Conservation (phyloP, 2,888 invertebrate species). For the Rhagophthalmus giganteus region DNA sequence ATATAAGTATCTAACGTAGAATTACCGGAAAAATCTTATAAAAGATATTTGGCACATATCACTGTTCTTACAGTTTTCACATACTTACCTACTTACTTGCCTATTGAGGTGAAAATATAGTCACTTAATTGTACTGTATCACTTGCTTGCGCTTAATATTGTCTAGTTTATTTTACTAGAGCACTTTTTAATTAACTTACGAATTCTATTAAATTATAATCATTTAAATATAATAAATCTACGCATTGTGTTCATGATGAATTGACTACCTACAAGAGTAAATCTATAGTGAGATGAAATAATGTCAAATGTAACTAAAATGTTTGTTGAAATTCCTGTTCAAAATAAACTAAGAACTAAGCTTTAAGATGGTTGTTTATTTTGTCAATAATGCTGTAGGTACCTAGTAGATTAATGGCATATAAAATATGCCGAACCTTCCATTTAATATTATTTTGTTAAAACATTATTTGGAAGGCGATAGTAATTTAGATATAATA, state of each 20-base stretch:
- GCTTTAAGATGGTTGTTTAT: slow-evolving; percentile 28
- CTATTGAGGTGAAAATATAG: too few species aligned
- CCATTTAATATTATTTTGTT: slow-evolving; percentile 10
- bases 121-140: too few species aligned
- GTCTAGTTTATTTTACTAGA: too few species aligned
- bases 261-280: slow-evolving; percentile 9
- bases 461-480: slow-evolving; percentile 12
- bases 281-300: slow-evolving; percentile 23
- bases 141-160: too few species aligned
- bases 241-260: slow-evolving; percentile 22
- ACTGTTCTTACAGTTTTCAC: too few species aligned
- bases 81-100: too few species aligned
- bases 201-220: too few species aligned
- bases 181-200: too few species aligned
- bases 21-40: too few species aligned
- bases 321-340: slow-evolving; percentile 22
- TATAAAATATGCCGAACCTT: slow-evolving; percentile 17
- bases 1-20: too few species aligned
- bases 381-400: slow-evolving; percentile 26
- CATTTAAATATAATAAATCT: slow-evolving; percentile 5
- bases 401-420: slow-evolving; percentile 14
- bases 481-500: slow-evolving; percentile 11
- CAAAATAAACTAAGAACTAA: slow-evolving; percentile 15
- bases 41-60: too few species aligned
- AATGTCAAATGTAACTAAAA: slow-evolving; percentile 22